phyloP scores from a whole-genome alignment of 2,113 vertebrate genomes.

The Zapus hudsonius region DNA sequence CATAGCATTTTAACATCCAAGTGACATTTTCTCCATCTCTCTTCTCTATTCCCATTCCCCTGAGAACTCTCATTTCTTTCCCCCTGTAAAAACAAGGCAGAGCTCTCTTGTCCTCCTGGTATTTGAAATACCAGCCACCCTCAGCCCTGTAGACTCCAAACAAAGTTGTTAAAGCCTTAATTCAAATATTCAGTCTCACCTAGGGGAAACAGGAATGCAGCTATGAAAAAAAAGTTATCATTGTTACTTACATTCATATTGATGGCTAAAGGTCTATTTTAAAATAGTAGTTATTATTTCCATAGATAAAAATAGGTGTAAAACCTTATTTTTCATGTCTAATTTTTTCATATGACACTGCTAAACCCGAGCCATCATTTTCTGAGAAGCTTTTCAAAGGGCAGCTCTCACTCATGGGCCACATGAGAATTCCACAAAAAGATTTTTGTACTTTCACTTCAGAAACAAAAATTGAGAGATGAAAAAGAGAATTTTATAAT shows the following conservation, averaged over 20 bases:
- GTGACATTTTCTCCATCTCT: not conserved
- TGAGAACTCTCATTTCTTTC: not conserved
- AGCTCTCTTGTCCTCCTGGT: not conserved
- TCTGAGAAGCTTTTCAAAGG: not conserved
- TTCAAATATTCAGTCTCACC: not conserved
- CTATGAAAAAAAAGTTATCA: not conserved
- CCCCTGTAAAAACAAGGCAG: not conserved
- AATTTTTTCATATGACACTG: not conserved
- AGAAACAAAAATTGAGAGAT: not conserved
- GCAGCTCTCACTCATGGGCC: not conserved
- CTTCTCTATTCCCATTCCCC: not conserved
- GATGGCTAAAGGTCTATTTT: not conserved
- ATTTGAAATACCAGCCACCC: not conserved
- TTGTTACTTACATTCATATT: not conserved
- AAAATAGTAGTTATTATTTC: not conserved
- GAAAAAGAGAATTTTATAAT: not conserved
- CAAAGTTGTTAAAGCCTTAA: not conserved
- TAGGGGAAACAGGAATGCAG: not conserved
- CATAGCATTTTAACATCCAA: not conserved
- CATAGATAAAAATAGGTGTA: not conserved
- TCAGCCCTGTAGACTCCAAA: not conserved
- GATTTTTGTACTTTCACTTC: not conserved
- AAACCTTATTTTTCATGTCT: not conserved
- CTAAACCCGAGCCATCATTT: not conserved
- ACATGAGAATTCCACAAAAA: not conserved